Base-by-base conservation (phyloP, 2,888 invertebrate species). In the Apeira syringaria region DNA sequence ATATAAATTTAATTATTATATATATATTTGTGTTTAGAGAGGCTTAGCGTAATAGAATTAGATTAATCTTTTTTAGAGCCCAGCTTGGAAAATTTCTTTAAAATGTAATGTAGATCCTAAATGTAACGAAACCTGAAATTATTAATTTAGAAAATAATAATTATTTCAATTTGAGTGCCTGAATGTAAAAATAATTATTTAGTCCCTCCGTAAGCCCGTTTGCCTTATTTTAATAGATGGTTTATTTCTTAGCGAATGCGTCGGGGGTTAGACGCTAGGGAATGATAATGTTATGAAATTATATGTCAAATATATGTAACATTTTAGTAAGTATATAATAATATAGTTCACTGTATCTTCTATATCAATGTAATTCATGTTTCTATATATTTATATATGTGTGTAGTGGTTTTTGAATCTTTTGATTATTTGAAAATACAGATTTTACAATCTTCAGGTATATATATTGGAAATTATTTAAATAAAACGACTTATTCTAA, bases 161-260 rank as follows among this genome's bases (percentile, higher is more conserved):
- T 80, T 50, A 50, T 81, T 80, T 83, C 74, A 79, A 85, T 86
- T 84, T 81, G 69, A 85, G 87, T 87, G 87, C 86, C 87, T 87
- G 74, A 75, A 73, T 73, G 41, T 66, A 61, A 76, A n/a, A 64
- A 68, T 68, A 76, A 76, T 82, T 82, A 59, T 83, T 87, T 81
- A 66, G 64, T 86, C 88, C 88, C 87, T 87, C 87, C 87, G 83
- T 68, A 60, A 75, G 76, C 74, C 83, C 74, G 55, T 83, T 79
- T 81, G 88, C 87, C 88, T 89, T 89, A 89, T 88, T 87, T 87
- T 85, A 76, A 80, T 85, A 86, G 85, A 63, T 30, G 11, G 46
- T 66, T 74, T 50, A 68, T 64, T 67, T 74, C 46, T 57, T 80
- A 68, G 66, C 61, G 69, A 59, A 68, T 56, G 62, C 60, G 39